Conservation (phyloP, 1,140 invertebrate species). For the Drosophila carrolli region DNA sequence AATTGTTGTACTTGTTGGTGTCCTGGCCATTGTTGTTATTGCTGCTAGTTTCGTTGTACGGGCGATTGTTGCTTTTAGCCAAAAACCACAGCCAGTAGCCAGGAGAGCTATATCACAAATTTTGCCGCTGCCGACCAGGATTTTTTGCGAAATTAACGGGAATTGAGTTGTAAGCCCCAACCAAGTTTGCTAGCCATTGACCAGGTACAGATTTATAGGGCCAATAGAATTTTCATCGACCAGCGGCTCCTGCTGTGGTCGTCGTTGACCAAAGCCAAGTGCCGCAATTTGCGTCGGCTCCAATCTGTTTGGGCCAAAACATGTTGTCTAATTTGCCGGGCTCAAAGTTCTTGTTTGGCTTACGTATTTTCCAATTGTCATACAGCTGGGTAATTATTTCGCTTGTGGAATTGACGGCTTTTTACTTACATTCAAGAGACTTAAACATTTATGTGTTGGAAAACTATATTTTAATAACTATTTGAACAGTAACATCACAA, state of each 20-base stretch:
- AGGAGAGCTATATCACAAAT: constrained; percentile 36
- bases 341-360: neutral
- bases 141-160: constrained; percentile 67
- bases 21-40: constrained; percentile 13
- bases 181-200: constrained; percentile 53
- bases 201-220: constrained; percentile 58
- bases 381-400: neutral
- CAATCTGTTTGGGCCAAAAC: constrained; percentile 28
- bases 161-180: constrained; percentile 65
- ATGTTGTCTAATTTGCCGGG: constrained; percentile 10
- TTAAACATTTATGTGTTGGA: no score
- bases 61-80: constrained; percentile 22
- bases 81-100: constrained; percentile 25
- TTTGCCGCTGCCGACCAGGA: constrained; percentile 12
- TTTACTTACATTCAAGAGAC: neutral
- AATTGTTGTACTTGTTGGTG: constrained; percentile 45
- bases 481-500: no score
- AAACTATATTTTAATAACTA: no score
- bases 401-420: no score
- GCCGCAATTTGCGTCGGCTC: constrained; percentile 34
- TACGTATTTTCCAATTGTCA: neutral
- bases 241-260: constrained; percentile 13
- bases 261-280: constrained; percentile 9
- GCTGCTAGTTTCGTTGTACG: neutral
- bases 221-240: constrained; percentile 41